Base-by-base conservation (phyloP, 2,888 invertebrate species). In the Chromoteleia sp. region DNA sequence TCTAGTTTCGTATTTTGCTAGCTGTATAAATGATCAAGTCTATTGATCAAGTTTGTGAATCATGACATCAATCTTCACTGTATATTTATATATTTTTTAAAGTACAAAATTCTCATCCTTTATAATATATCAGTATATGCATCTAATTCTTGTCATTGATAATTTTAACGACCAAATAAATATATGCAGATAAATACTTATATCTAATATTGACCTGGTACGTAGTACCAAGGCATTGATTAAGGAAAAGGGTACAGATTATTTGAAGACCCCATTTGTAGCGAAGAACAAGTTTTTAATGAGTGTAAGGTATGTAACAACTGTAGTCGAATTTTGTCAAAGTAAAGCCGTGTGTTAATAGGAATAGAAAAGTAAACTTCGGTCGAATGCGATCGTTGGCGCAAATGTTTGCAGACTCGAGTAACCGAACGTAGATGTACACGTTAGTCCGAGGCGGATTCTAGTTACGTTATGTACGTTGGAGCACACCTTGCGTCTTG, bases 301-400 rank as follows among this genome's bases (percentile, higher is more conserved):
- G 78, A 78, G 45, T 33, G 50, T 39, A 19, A 45, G 33, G 59
- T 59, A 41, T 73, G 73, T 79, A 73, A 59, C 73, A 67, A 73
- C 73, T 79, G 73, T 67, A 71, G 73, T 59, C 8, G 67, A 78
- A 74, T 87, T 88, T 86, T 81, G 83, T 84, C 84, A 73, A 59
- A 84, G 84, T 85, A 87, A 87, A 85, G 86, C 87, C 84, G 84
- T 83, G 84, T 85, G 86, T 83, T 83, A 83, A 85, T 85, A 84
- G 85, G 85, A 87, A 87, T 87, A 85, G 85, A 86, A 88, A 87
- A 86, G 88, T 87, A 88, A 88, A 88, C 85, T 84, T 80, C 45
- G 83, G 61, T 81, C 84, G 84, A 83, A 86, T 85, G 84, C 85
- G 87, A 87, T 87, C 85, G 83, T 83, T 78, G 82, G 86, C 81